phyloP scores from a whole-genome alignment of 2,797 vertebrate species.

The Pipistrellus kuhlii region DNA sequence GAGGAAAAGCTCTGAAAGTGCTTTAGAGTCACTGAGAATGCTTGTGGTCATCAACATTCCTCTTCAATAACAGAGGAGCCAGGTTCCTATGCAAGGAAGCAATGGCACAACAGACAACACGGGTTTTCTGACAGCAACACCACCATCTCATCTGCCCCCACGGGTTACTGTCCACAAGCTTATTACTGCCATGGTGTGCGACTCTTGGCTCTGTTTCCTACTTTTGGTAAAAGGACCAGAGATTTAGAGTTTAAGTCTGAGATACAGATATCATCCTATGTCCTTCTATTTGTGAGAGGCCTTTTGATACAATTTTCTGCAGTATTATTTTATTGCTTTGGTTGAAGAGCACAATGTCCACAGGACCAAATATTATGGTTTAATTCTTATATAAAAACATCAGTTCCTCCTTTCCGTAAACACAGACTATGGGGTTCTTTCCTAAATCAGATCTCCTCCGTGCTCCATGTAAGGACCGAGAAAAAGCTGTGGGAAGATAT shows the following conservation, averaged over 20 bases:
- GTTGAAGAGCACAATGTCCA: background rate
- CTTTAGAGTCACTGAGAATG: background rate
- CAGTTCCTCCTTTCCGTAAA: background rate
- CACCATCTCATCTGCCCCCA: no score
- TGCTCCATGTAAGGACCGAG: background rate
- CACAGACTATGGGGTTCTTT: background rate
- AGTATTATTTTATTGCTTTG: background rate
- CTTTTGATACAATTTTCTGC: background rate
- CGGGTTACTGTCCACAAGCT: background rate
- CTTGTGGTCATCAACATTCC: background rate
- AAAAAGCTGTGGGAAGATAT: background rate
- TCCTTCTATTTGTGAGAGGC: background rate
- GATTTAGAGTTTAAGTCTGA: background rate
- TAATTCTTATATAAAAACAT: background rate
- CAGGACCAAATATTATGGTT: background rate
- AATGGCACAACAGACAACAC: background rate
- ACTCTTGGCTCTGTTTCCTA: background rate
- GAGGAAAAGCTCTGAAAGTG: background rate
- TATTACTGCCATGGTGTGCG: no score
- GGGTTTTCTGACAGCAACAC: background rate
- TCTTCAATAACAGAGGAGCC: background rate
- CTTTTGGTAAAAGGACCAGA: background rate
- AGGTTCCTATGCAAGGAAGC: background rate
- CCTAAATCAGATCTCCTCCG: background rate
- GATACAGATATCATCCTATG: background rate